Base-by-base conservation (phyloP, 2,888 invertebrate genomes). In the Pharmacophagus antenor region DNA sequence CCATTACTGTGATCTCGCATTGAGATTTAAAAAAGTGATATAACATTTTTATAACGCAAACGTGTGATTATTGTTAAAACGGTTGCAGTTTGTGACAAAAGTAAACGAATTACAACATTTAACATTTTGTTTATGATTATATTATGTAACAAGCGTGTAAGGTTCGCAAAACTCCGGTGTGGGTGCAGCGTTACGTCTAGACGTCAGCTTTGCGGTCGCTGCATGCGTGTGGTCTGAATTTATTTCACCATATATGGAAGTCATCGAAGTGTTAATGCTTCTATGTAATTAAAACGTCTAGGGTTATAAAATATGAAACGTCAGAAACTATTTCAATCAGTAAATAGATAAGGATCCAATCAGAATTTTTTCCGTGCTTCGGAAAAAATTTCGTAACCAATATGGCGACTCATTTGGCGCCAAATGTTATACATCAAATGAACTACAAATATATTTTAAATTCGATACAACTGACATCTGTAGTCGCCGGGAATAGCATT, bases 181-280 rank as follows among this genome's bases (percentile, higher is more conserved):
- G 42, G 0, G 0, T 18, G 42, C 20, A 44, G 18, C 42, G 17
- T 44, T 44, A 44, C 18, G 18, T 44, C 42, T 62, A 56, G 50
- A 55, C 42, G 8, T 27, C 44, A 54, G 31, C 37, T 54, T 25
- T 49, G 61, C 52, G 63, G 56, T 64, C 50, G 54, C 41, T 61
- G 58, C 65, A n/a, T 68, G 74, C 65, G 76, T 76, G 76, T 74
- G 76, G 76, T 78, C 77, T 67, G 64, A 73, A 75, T 75, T 64
- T 65, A 37, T 61, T 69, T 60, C 20, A 55, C 69, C 74, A 58
- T 72, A 74, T 71, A 78, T 63, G 74, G 76, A 63, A 58, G 53
- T 47, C 61, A 44, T 56, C 54, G 27, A 46, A 55, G 50, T 55
- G 50, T 46, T 51, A 50, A 60, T 22, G 23, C 31, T 51, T 50